These are phyloP conservation scores for Eremophila alpestris DNA, from an alignment of 2,797 vertebrate species.

Conservation along the genomic window DNA sequence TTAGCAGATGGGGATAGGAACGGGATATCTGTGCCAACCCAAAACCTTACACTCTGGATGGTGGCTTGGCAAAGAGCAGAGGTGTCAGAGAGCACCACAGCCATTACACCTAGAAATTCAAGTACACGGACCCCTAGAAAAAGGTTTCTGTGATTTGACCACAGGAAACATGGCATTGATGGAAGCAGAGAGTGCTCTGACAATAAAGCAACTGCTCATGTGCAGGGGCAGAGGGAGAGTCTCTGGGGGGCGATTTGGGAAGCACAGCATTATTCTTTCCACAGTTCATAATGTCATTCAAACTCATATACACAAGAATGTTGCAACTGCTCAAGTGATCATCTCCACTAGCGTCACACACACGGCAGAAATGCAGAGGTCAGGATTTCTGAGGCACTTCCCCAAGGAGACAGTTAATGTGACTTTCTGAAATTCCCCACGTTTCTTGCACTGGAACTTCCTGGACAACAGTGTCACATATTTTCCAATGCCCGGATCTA, in stretches of 20 bases:
- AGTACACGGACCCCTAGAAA: neutral
- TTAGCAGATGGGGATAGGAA: neutral
- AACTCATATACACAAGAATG: neutral
- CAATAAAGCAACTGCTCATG: rapidly evolving
- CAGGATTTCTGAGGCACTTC: slow-evolving; percentile 38
- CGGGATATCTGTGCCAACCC: neutral
- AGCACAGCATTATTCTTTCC: neutral
- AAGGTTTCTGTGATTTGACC: neutral
- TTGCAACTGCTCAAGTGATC: neutral
- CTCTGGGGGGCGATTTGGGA: neutral
- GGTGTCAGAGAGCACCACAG: neutral
- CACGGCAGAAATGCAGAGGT: neutral
- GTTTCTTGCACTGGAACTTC: slow-evolving; percentile 14
- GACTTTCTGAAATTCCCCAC: slow-evolving; percentile 5
- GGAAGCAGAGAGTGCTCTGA: neutral
- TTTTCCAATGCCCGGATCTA: neutral
- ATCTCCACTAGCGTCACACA: neutral
- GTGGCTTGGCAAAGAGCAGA: neutral
- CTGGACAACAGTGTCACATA: neutral
- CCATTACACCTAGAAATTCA: neutral
- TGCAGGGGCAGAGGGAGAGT: neutral
- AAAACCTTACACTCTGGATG: neutral
- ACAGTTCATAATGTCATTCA: neutral
- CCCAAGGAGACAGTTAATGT: neutral
- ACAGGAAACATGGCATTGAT: neutral